A percentile compares a stretch with the other conserved stretches of the same genome.
Conservation (phyloP, 2,113 vertebrate genomes). For the Halichoeres trimaculatus region DNA sequence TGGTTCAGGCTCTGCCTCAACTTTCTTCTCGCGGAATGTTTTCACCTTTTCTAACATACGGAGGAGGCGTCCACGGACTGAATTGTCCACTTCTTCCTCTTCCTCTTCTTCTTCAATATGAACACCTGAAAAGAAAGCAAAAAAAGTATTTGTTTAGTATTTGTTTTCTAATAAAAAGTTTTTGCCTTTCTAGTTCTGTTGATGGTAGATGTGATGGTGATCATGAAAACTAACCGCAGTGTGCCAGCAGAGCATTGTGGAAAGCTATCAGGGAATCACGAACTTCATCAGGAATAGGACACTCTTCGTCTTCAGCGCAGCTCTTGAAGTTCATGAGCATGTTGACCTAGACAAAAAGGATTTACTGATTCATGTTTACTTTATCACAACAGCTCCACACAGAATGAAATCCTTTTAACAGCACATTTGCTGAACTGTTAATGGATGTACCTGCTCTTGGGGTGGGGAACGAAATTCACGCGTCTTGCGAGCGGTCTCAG, state of each 20-base stretch:
- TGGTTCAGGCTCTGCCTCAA: conserved; percentile 77
- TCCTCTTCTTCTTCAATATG: conserved; percentile 88
- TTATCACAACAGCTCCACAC: too few relatives aligned
- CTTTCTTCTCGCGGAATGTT: conserved; percentile 84
- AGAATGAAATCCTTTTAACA: too few relatives aligned
- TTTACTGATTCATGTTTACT: too few relatives aligned
- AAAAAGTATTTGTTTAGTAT: neutral
- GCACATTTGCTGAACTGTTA: too few relatives aligned
- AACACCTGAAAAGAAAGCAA: conserved; percentile 83
- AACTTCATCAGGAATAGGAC: conserved; percentile 87
- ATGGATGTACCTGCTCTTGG: conserved; percentile 91
- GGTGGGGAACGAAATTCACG: conserved; percentile 94
- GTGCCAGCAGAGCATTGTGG: conserved; percentile 87
- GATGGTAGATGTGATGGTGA: neutral
- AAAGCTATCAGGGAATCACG: conserved; percentile 85
- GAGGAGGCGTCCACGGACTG: conserved; percentile 85
- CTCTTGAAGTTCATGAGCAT: conserved; percentile 94
- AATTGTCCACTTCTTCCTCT: conserved; percentile 86
- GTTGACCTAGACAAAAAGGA: conserved; percentile 85
- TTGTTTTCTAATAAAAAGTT: neutral
- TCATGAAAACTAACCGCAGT: conserved; percentile 87
- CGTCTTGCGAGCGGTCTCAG: conserved; percentile 92
- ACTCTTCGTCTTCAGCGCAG: conserved; percentile 84
- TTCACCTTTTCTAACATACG: conserved; percentile 88
- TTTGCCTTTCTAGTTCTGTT: neutral